Evolutionary conservation across 2,113 vertebrate species (phyloP).

Genomic region (Heterocephalus glaber): DNA sequence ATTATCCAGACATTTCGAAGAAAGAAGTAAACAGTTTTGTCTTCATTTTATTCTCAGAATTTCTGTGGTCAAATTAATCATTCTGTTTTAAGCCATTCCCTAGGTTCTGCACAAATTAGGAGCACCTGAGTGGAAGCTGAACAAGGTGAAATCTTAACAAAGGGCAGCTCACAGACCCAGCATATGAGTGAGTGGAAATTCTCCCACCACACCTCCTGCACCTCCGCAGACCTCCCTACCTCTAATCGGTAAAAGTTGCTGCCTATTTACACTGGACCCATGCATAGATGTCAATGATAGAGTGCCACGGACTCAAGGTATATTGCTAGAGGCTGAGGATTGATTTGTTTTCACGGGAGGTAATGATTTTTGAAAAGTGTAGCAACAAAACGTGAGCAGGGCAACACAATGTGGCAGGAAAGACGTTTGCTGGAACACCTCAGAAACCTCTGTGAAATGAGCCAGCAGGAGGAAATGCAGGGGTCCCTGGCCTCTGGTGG

Average conservation of each 20-base stretch:
- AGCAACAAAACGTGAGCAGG: not conserved
- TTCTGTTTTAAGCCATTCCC: constrained; percentile 74
- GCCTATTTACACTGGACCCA: not conserved
- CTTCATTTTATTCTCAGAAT: constrained; percentile 46
- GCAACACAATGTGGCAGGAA: not conserved
- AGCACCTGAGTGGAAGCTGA: constrained; percentile 77
- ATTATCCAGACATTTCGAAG: constrained; percentile 41
- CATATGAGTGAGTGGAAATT: constrained; percentile 63
- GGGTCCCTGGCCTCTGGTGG: not conserved
- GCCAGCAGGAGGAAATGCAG: not conserved
- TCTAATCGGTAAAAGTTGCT: constrained; percentile 60
- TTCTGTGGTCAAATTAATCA: constrained; percentile 77
- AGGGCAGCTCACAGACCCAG: constrained; percentile 42
- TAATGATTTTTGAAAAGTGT: constrained; percentile 63
- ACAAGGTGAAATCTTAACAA: constrained; percentile 71
- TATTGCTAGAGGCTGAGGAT: constrained; percentile 8
- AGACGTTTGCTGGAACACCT: not conserved
- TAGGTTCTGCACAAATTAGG: constrained; percentile 65
- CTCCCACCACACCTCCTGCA: not conserved
- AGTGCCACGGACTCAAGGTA: not conserved
- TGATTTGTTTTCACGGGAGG: constrained; percentile 43
- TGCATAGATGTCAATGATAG: not conserved
- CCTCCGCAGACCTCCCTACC: not conserved
- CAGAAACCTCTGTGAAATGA: not conserved
- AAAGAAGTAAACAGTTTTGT: constrained; percentile 58